Percentiles rank a stretch among this genome's conserved stretches.
These are phyloP conservation scores for Microchirus variegatus DNA, from an alignment of 2,797 vertebrate species.

Conservation along the genomic window DNA sequence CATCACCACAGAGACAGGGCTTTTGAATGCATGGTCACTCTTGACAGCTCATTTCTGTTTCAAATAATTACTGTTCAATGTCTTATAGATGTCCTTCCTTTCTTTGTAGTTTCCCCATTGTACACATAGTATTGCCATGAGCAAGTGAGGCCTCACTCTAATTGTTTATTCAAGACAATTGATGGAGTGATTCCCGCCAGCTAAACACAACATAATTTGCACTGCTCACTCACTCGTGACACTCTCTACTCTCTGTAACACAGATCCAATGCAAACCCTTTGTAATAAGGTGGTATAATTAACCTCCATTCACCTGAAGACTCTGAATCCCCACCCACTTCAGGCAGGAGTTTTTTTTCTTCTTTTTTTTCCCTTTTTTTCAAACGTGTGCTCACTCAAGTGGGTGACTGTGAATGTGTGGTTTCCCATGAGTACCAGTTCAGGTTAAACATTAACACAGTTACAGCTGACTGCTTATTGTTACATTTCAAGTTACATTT, in stretches of 20 bases:
- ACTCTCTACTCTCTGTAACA: neutral
- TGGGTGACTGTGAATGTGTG: too few species aligned
- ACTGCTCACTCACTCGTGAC: neutral
- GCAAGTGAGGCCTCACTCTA: neutral
- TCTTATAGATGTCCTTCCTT: constrained; percentile 5
- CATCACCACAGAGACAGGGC: neutral
- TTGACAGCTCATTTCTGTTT: neutral
- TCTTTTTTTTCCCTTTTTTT: neutral
- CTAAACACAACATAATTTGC: constrained; percentile 1
- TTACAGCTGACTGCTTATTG: too few species aligned
- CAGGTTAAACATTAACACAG: too few species aligned
- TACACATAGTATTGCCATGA: neutral
- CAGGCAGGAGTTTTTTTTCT: neutral
- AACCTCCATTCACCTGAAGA: constrained; percentile 18
- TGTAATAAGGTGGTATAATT: constrained; percentile 6
- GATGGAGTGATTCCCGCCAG: neutral
- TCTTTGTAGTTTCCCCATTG: neutral
- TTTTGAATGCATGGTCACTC: constrained; percentile 8
- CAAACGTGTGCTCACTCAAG: too few species aligned
- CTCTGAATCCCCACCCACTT: constrained; percentile 9
- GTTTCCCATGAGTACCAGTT: too few species aligned
- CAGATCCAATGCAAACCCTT: neutral
- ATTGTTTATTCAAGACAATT: constrained; percentile 1
- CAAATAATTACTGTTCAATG: constrained; percentile 11
- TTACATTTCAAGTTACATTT: too few species aligned